phyloP scores from a whole-genome alignment of 2,113 vertebrate genomes.

The Climacteris rufus region DNA sequence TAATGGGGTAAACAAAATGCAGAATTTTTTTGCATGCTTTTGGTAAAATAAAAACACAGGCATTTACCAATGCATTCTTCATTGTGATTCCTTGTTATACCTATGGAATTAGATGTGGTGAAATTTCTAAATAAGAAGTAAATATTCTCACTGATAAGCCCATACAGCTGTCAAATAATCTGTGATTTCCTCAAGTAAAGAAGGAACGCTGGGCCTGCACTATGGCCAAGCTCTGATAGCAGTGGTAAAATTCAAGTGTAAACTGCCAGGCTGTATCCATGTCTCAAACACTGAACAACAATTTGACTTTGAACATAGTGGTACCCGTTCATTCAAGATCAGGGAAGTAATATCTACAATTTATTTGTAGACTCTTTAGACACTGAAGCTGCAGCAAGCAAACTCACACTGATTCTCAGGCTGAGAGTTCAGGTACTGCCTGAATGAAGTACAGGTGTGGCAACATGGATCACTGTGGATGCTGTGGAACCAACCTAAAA shows the following conservation, averaged over 20 bases:
- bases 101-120: neutral
- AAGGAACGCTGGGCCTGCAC: neutral
- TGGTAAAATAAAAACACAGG: neutral
- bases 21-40: neutral
- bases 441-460: neutral
- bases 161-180: neutral
- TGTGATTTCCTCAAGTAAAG: neutral
- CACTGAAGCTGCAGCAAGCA: neutral
- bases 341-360: neutral
- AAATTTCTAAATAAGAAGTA: neutral
- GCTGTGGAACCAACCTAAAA: neutral
- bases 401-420: neutral
- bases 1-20: neutral
- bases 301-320: neutral
- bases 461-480: fast-evolving
- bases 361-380: neutral
- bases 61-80: neutral
- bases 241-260: neutral
- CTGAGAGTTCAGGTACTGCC: neutral
- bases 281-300: neutral
- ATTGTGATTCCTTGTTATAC: neutral
- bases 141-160: neutral
- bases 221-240: neutral
- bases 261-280: neutral
- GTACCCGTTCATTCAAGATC: neutral